Evolutionary conservation across 2,113 vertebrate species (phyloP), one percentile per base, ranked within the genome.

Genomic region (Phocoena phocoena): DNA sequence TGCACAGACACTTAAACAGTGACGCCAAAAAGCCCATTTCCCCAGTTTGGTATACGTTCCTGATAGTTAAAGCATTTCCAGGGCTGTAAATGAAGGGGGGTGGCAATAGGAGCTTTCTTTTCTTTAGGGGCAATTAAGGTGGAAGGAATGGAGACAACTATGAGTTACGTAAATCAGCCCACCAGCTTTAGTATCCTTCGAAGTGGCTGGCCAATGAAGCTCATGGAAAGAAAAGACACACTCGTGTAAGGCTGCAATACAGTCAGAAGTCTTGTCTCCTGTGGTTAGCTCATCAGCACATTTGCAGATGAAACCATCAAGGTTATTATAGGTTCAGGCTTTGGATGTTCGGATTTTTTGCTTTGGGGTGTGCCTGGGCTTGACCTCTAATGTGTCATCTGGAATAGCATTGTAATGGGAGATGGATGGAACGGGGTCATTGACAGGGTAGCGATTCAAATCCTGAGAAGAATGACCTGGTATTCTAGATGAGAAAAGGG

Each of bases 31-130:
- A 26, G 25, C 41, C 36, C 6, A 53, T 87, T 82, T 84, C 3
- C 1, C 55, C 26, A 70, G 73, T 38, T 86, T 86, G 36, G 41
- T 65, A 44, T 21, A 82, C 88, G 10, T 96, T 44, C 11, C 31
- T 88, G n/a, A 55, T 68, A 96, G 6, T 36, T 77, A 55, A 95
- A 95, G 88, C 17, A 65, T 91, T 76, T 88, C 58, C 62, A 81
- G 9, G 7, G 28, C 15, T 92, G 47, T 68, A 92, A 85, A 81
- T 86, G 31, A 25, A n/a, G 18, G 6, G 13, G 31, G 21, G 26
- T 11, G 15, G 11, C 77, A 76, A 77, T 25, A 86, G n/a, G 28
- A 88, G 9, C 3, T 65, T 84, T 79, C n/a, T 31, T 96, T 68
- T 90, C n/a, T 68, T 93, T 88, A 62, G 18, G 25, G 10, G 62